Evolutionary conservation across 2,888 invertebrate species (phyloP), one percentile per base, ranked within the genome.

Genomic region (Heteromurus nitidus): DNA sequence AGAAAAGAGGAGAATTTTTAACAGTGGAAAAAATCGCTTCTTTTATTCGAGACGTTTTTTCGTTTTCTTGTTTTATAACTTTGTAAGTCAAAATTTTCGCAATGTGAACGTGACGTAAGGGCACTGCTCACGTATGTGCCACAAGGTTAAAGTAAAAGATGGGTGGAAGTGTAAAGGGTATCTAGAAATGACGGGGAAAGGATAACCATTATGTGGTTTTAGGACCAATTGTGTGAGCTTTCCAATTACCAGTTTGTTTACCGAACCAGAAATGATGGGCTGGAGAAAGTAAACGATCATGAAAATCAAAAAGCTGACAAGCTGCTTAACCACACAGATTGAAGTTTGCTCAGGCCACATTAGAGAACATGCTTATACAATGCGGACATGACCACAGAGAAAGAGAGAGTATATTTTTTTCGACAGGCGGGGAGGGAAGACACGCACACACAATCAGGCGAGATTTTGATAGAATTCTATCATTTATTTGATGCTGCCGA

Each of bases 231-330:
- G 64, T 74, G 50, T 64, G 50, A n/a, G 64, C 18, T 65, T 64
- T 64, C 64, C 74, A 74, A 74, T 74, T 74, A 64, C 74, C 74
- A 64, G 28, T 70, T 74, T 74, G 74, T 74, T 74, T 47, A 47
- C 64, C 53, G 64, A 74, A 74, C 74, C 53, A 64, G 74, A 74
- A 74, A 74, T 74, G 36, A 74, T 74, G 64, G 13, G 30, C 1
- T 13, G 9, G 26, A 72, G 24, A 24, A 24, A 5, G 42, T 31
- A n/a, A 64, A 30, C 36, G 24, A 26, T 36, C 74, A 64, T 74
- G 64, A 74, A 53, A 74, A 64, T 74, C 64, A 74, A 64, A 64
- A 24, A 44, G 28, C 42, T 58, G 22, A 55, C 13, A 31, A 68
- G 26, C 30, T 55, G 31, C 36, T 53, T 24, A 47, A 53, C 72